Percentiles rank a stretch among this genome's conserved stretches.
phyloP scores from a whole-genome alignment of 2,888 invertebrate species.

The Siphonodentalium dalli region DNA sequence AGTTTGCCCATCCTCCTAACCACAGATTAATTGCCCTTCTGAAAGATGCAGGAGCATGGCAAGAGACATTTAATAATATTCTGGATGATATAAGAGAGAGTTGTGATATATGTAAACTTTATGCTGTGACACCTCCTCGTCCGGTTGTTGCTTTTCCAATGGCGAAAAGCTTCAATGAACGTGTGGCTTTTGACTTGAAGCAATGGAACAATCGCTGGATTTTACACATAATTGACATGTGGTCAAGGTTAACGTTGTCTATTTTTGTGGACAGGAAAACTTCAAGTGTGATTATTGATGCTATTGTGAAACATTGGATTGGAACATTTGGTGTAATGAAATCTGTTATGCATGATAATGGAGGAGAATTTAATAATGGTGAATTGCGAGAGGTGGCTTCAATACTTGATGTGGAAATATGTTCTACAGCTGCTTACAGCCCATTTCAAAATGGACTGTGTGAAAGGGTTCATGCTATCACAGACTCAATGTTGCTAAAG shows the following conservation, averaged over 20 bases:
- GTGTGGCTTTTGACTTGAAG: slow-evolving; percentile 24
- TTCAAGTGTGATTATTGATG: slow-evolving; percentile 22
- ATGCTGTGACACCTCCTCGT: slow-evolving; percentile 10
- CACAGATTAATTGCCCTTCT: slow-evolving; percentile 13
- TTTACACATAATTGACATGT: slow-evolving; percentile 26
- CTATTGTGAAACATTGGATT: slow-evolving; percentile 29
- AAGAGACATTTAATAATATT: background rate
- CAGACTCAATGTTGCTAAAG: slow-evolving; percentile 26
- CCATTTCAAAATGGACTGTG: too few relatives aligned
- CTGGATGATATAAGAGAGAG: slow-evolving; percentile 1
- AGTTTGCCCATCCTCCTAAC: slow-evolving; percentile 19
- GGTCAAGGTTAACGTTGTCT: slow-evolving; percentile 18
- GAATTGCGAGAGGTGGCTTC: slow-evolving; percentile 22
- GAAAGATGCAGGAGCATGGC: slow-evolving; percentile 18
- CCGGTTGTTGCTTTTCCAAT: slow-evolving; percentile 17
- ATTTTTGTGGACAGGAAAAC: slow-evolving; percentile 16
- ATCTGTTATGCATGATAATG: slow-evolving; percentile 25
- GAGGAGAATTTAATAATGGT: slow-evolving; percentile 29
- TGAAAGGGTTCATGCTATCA: slow-evolving; percentile 22
- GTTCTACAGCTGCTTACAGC: too few relatives aligned
- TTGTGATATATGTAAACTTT: slow-evolving; percentile 16
- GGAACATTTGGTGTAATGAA: slow-evolving; percentile 29
- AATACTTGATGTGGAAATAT: too few relatives aligned
- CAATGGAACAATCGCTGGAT: slow-evolving; percentile 20
- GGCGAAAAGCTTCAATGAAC: slow-evolving; percentile 14